phyloP scores from a whole-genome alignment of 2,888 invertebrate genomes.

The Lumbricus terrestris region DNA sequence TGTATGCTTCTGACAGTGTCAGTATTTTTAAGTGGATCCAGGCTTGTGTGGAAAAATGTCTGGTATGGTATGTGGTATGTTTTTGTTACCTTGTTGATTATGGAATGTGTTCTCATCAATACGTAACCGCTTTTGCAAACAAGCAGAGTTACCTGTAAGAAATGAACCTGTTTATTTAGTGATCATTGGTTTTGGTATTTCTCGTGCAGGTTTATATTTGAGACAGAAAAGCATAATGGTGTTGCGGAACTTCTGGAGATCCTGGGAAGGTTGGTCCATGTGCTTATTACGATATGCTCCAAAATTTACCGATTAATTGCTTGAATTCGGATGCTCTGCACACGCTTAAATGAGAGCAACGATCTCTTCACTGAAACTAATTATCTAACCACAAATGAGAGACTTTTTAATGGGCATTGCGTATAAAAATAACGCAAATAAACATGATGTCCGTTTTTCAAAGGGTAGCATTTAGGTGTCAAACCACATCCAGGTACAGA shows the following conservation, averaged over 20 bases:
- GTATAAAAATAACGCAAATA: too few relatives aligned
- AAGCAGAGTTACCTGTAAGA: neutral
- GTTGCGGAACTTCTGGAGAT: slow-evolving; percentile 98
- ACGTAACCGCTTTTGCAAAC: neutral
- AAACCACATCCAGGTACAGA: too few relatives aligned
- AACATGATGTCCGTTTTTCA: too few relatives aligned
- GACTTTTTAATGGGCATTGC: too few relatives aligned
- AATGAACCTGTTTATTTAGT: neutral
- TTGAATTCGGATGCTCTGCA: neutral
- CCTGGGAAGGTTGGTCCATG: slow-evolving; percentile 73
- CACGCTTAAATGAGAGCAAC: too few relatives aligned
- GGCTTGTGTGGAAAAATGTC: neutral
- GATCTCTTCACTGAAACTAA: too few relatives aligned
- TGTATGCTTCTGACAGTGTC: too few relatives aligned
- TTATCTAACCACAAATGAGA: too few relatives aligned
- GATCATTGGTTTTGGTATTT: neutral
- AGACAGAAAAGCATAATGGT: slow-evolving; percentile 99
- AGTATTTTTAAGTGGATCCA: neutral
- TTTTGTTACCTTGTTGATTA: neutral
- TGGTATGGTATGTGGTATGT: neutral
- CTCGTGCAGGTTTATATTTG: slow-evolving; percentile 86
- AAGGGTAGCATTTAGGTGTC: too few relatives aligned
- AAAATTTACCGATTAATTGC: neutral
- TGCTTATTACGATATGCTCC: neutral
- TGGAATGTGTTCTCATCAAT: neutral